Percentiles rank a stretch among this genome's conserved stretches.
These are phyloP conservation scores for Prionace glauca DNA, from an alignment of 2,797 vertebrate genomes.

Conservation along the genomic window DNA sequence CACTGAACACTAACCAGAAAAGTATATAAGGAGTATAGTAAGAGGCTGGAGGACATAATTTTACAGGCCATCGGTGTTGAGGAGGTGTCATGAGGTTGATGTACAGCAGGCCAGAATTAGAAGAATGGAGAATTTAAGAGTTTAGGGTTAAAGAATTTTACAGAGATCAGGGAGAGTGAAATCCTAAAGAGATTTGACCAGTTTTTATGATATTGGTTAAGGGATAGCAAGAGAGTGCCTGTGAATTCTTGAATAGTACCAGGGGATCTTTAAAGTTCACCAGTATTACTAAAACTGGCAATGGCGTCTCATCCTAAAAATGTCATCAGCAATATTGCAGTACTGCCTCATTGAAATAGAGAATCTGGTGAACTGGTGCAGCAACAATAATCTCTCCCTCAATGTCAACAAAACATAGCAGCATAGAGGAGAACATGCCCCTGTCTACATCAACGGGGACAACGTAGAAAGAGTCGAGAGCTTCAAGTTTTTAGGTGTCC, in stretches of 20 bases:
- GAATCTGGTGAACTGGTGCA: too few relatives aligned
- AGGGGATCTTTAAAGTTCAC: not conserved
- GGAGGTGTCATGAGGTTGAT: not conserved
- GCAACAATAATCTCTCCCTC: too few relatives aligned
- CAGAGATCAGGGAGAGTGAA: not conserved
- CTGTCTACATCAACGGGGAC: too few relatives aligned
- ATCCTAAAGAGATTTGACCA: not conserved
- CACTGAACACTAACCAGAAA: too few relatives aligned
- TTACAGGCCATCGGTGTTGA: too few relatives aligned
- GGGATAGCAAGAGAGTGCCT: not conserved
- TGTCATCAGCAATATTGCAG: not conserved
- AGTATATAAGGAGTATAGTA: too few relatives aligned
- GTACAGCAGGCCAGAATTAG: not conserved
- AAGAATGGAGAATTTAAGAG: not conserved
- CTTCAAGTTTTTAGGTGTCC: too few relatives aligned
- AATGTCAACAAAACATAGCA: too few relatives aligned
- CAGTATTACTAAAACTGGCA: not conserved
- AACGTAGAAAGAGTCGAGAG: too few relatives aligned
- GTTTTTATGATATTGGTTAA: not conserved
- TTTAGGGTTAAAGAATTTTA: not conserved
- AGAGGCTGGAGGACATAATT: too few relatives aligned
- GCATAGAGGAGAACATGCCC: too few relatives aligned
- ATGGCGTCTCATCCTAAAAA: not conserved
- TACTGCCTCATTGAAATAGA: not conserved
- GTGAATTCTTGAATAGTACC: not conserved